These are phyloP conservation scores for Podarcis cretensis DNA, from an alignment of 2,113 vertebrate genomes.

Conservation along the genomic window DNA sequence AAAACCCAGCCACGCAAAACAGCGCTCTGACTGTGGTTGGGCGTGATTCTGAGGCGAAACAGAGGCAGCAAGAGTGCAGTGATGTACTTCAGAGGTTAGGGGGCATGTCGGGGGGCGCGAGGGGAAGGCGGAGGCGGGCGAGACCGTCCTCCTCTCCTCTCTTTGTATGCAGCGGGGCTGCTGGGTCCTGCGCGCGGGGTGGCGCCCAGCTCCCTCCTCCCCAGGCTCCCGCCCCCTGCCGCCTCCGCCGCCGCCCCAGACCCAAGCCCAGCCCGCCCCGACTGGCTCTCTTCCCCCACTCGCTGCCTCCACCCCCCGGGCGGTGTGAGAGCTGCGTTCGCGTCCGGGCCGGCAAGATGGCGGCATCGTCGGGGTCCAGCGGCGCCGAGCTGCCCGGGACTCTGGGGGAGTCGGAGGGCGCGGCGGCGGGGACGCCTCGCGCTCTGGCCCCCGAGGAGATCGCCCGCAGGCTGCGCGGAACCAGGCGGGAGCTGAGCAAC, in stretches of 20 bases:
- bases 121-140: neutral
- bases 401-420: slow-evolving; percentile 44
- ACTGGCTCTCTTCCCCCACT: neutral
- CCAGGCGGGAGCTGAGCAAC: slow-evolving; percentile 90
- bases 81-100: neutral
- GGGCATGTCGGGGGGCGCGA: neutral
- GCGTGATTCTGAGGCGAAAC: neutral
- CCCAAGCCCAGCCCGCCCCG: neutral
- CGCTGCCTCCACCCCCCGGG: neutral
- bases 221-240: neutral
- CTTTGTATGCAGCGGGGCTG: neutral
- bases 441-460: slow-evolving; percentile 81
- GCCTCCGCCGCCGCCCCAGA: too few relatives aligned
- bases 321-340: neutral
- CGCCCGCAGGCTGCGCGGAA: slow-evolving; percentile 84
- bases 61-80: neutral
- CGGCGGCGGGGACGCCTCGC: slow-evolving; percentile 53
- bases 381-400: slow-evolving; percentile 71
- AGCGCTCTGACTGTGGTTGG: neutral
- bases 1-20: too few relatives aligned
- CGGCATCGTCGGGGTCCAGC: slow-evolving; percentile 65
- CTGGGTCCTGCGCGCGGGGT: neutral
- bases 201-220: neutral
- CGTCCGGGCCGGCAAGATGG: slow-evolving; percentile 51
- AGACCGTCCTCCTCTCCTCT: neutral